Percentiles rank a stretch among this genome's conserved stretches.
Evolutionary conservation across 2,797 vertebrate species (phyloP).

Genomic region (Sylvilagus floridanus): DNA sequence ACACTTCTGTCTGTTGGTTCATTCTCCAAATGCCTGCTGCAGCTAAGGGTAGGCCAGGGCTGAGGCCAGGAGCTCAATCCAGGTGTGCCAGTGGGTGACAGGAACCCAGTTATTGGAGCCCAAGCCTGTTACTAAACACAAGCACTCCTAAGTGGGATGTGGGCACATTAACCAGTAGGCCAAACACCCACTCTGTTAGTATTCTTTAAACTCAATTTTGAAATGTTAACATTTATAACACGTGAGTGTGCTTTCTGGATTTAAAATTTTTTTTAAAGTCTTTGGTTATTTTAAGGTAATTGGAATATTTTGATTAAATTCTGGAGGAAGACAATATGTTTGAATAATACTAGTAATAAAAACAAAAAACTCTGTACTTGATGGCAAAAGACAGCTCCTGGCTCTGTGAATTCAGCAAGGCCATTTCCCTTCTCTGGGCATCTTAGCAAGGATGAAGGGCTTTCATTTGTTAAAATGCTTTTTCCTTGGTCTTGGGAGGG

Average conservation of each 20-base stretch:
- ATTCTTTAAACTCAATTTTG: constrained; percentile 1
- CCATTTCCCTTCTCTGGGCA: background rate
- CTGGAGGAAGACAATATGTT: background rate
- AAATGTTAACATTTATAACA: background rate
- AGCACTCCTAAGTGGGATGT: too few species aligned
- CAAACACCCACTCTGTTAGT: background rate
- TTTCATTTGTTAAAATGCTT: background rate
- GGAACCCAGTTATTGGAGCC: too few species aligned
- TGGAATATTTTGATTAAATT: constrained; percentile 35
- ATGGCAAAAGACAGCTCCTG: background rate
- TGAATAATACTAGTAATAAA: background rate
- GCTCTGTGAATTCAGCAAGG: background rate
- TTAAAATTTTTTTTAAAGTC: background rate
- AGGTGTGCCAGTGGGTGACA: too few species aligned
- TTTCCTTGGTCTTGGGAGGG: constrained; percentile 25
- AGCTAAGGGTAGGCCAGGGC: too few species aligned
- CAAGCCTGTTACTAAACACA: too few species aligned
- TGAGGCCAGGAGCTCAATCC: too few species aligned
- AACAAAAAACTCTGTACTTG: background rate
- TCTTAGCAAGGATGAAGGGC: constrained; percentile 17
- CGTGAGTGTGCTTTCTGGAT: background rate
- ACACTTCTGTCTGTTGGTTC: too few species aligned
- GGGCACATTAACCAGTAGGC: too few species aligned
- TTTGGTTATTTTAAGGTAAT: background rate
- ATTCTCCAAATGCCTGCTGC: too few species aligned